Evolutionary conservation across 92 coral and sea anemone species (phyloP).

Genomic region (Paramuricea clavata): DNA sequence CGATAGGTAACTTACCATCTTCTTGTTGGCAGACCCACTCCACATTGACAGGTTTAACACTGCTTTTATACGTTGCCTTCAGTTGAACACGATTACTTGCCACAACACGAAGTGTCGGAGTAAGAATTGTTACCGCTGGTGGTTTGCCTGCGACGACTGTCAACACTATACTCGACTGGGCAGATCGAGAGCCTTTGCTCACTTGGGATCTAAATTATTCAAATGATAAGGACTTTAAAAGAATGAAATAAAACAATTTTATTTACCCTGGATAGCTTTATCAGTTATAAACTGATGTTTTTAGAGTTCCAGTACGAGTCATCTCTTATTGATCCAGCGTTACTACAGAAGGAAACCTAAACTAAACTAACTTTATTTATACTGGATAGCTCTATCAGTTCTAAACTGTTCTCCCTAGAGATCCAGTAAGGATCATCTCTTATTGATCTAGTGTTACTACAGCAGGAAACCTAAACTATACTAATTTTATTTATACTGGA

Average conservation of each 20-base stretch:
- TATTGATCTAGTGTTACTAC: no score
- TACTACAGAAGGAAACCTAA: no score
- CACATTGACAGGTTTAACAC: conserved; percentile 30
- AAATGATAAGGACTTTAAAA: no score
- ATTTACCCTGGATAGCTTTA: neutral
- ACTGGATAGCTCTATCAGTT: no score
- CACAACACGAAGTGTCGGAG: neutral
- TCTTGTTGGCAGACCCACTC: conserved; percentile 46
- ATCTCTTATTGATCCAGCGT: no score
- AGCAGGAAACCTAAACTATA: neutral
- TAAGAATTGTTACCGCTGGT: conserved; percentile 46
- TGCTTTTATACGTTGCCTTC: conserved; percentile 34
- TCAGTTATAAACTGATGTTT: neutral
- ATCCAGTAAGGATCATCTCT: no score
- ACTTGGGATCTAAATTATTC: conserved; percentile 26
- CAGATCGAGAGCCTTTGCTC: conserved; percentile 62
- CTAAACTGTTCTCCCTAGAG: no score
- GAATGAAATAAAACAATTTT: no score
- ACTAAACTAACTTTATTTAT: no score
- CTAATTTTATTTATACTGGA: neutral
- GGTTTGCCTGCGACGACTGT: conserved; percentile 69
- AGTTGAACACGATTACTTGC: conserved; percentile 38
- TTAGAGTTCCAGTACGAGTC: neutral
- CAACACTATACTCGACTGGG: conserved; percentile 30
- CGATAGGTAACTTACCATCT: conserved; percentile 17